Conservation (phyloP, 2,888 invertebrate species). For the Chaitophorus viminalis region DNA sequence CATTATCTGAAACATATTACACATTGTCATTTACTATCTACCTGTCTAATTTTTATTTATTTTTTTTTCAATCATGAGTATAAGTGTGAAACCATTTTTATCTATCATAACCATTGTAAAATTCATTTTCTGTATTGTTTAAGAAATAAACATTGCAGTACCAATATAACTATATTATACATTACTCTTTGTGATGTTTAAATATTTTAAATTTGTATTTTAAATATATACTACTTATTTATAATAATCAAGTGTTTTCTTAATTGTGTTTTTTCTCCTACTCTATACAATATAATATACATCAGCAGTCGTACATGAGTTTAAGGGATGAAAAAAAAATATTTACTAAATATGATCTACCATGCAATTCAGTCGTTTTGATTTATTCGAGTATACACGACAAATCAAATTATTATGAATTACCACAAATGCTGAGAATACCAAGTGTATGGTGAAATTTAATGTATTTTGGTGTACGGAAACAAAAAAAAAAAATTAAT, state of each 20-base stretch:
- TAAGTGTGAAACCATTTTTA: not conserved
- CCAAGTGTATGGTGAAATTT: too few species aligned
- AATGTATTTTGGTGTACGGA: too few species aligned
- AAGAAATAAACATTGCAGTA: not conserved
- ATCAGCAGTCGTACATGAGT: too few species aligned
- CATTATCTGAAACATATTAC: not conserved
- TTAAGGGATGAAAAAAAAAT: too few species aligned
- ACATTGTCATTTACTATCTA: not conserved
- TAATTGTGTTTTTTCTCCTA: not conserved
- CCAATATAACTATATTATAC: not conserved
- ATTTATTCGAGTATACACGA: too few species aligned
- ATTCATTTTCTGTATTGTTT: not conserved
- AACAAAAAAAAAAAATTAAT: too few species aligned
- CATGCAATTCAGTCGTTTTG: too few species aligned
- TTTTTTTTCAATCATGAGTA: not conserved
- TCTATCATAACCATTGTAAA: not conserved
- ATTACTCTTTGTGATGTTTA: not conserved
- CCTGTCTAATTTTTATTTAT: not conserved
- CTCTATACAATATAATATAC: not conserved
- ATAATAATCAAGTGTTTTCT: not conserved
- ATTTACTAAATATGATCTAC: too few species aligned
- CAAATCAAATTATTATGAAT: too few species aligned
- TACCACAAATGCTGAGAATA: too few species aligned
- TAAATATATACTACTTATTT: constrained; percentile 6
- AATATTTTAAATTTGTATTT: not conserved